phyloP scores from a whole-genome alignment of 2,113 vertebrate species.

The Indicator maculatus region DNA sequence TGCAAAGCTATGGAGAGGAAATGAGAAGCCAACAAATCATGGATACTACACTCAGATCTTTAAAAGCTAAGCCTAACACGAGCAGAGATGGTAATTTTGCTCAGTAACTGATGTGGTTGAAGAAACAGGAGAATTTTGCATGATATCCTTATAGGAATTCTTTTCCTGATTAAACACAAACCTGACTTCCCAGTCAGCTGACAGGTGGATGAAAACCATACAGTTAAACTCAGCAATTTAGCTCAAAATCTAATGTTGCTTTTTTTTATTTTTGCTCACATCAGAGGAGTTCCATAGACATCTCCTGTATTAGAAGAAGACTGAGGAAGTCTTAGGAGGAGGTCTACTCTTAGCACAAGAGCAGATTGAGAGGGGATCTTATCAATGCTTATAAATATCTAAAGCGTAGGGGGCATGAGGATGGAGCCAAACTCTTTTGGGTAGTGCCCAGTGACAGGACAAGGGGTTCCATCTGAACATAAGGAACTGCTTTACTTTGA shows the following conservation, averaged over 20 bases:
- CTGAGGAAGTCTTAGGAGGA: no score
- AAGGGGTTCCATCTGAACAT: no score
- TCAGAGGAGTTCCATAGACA: neutral
- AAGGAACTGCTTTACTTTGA: no score
- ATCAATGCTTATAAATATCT: no score
- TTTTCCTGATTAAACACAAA: neutral
- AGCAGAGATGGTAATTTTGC: neutral
- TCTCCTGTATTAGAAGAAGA: neutral
- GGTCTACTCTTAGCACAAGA: no score
- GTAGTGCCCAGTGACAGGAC: no score
- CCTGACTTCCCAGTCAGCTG: neutral
- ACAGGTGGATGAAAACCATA: neutral
- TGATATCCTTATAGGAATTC: neutral
- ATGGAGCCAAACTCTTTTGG: no score
- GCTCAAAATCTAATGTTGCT: neutral
- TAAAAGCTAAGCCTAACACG: neutral
- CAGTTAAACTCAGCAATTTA: neutral
- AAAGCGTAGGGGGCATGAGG: no score
- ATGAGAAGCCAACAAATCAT: neutral
- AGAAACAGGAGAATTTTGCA: neutral
- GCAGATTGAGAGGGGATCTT: no score
- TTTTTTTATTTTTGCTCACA: neutral
- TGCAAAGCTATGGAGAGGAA: neutral
- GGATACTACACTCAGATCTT: neutral
- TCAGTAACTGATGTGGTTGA: neutral